A percentile compares a stretch with the other conserved stretches of the same genome.
These are phyloP conservation scores for Stichopus horrens DNA, from an alignment of 53 echinoderm and acorn worm species.

Conservation along the genomic window DNA sequence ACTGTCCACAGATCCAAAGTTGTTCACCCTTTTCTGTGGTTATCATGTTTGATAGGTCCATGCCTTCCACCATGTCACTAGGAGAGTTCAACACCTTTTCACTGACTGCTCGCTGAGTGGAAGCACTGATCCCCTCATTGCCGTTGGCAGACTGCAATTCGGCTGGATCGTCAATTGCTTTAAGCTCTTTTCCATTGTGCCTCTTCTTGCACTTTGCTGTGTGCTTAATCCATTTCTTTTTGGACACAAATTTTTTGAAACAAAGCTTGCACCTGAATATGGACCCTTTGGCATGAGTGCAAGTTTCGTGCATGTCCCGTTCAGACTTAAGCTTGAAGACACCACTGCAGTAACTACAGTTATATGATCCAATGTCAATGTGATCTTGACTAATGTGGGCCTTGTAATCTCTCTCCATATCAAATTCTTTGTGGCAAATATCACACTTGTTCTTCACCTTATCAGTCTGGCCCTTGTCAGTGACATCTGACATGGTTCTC, in stretches of 20 bases:
- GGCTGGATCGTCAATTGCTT: neutral
- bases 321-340: constrained; percentile 8
- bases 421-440: constrained; percentile 7
- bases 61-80: neutral
- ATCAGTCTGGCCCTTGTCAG: neutral
- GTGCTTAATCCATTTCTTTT: constrained; percentile 3
- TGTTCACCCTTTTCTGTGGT: constrained; percentile 8
- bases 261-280: constrained; percentile 22
- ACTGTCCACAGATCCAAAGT: constrained; percentile 8
- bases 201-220: constrained; percentile 6
- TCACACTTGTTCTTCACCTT: neutral
- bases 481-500: neutral
- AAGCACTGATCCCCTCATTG: neutral
- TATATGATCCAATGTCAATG: neutral
- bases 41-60: constrained; percentile 1
- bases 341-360: constrained; percentile 29
- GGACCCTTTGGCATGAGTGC: constrained; percentile 32
- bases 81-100: neutral
- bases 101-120: neutral
- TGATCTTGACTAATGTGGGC: constrained; percentile 1
- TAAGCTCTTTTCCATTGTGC: neutral
- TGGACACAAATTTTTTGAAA: constrained; percentile 8
- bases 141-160: neutral
- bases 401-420: neutral
- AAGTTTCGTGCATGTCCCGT: constrained; percentile 25